Base-by-base conservation (phyloP, 2,113 vertebrate genomes). In the Pseudorhombus dupliciocellatus region DNA sequence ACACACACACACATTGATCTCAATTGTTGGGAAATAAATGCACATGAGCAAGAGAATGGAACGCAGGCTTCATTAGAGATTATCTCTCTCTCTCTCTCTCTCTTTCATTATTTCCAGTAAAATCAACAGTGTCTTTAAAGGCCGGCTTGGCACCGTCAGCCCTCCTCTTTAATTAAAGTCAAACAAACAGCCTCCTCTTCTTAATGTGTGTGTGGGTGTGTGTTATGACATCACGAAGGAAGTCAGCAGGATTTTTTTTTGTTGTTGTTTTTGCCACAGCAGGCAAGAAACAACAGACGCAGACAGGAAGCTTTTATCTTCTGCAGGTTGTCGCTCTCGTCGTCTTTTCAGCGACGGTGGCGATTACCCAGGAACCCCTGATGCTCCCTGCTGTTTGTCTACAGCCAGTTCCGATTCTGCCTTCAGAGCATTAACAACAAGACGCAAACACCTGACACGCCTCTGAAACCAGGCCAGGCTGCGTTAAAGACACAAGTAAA, bases 81-180 rank as follows among this genome's bases (percentile, higher is more conserved):
- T 14, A 10, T 46, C 30, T 40, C 57, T 46, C 7, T 50, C 46
- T 20, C 51, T 30, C 53, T 4, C 25, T 26, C 52, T 18, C 12
- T 70, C 53, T 1, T 4, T 67, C 28, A 30, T 16, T 21, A 37
- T 42, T 48, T 22, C 24, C 59, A 9, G 21, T 21, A 52, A 24
- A 2, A 40, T 46, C 54, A 51, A 7, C 42, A 34, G 14, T 37
- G 37, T 37, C 18, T 66, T 25, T 50, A 14, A 72, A 42, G 22
- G 11, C 55, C 42, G 10, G 70, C 37, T 24, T 70, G 70, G 70
- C 69, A 62, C 63, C 9, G 6, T 56, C 64, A 68, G 58, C 48
- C 70, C 59, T 75, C 52, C 65, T 63, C 75, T 79, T 79, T 70
- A 70, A 72, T 81, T 81, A 78, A 71, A 81, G 71, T 79, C 75